Conservation (phyloP, 1,140 invertebrate species). For the Temnothorax nylanderi region DNA sequence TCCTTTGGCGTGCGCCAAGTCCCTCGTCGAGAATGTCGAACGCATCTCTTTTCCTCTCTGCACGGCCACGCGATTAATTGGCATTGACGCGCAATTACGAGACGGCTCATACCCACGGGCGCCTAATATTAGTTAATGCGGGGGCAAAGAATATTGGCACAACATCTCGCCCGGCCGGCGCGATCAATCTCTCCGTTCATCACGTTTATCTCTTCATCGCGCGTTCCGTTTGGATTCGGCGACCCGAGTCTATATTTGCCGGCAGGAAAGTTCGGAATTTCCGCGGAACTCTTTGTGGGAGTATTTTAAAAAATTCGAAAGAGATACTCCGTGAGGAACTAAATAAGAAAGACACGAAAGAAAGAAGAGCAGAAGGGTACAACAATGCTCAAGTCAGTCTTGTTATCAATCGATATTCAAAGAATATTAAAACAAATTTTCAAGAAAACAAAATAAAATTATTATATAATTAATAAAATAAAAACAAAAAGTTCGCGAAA, state of each 20-base stretch:
- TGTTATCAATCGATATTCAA: neutral
- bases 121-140: constrained; percentile 74
- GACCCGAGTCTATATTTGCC: constrained; percentile 37
- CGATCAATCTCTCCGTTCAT: constrained; percentile 48
- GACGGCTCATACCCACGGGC: neutral
- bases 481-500: neutral
- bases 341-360: neutral
- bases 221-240: constrained; percentile 10
- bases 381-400: neutral
- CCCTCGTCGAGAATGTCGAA: constrained; percentile 3
- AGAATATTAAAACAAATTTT: neutral
- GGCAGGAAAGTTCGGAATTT: neutral
- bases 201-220: constrained; percentile 50
- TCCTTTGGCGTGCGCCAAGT: constrained; percentile 37
- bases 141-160: constrained; percentile 75
- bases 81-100: constrained; percentile 54
- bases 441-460: neutral
- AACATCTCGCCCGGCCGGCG: constrained; percentile 6
- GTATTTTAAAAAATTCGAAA: neutral
- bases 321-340: neutral
- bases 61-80: constrained; percentile 47
- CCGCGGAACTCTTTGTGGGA: neutral
- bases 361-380: neutral
- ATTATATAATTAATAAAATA: constrained; percentile 4
- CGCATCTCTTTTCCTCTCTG: neutral